These are phyloP conservation scores for Aproaerema taeniolella DNA, from an alignment of 2,888 invertebrate species.

Conservation along the genomic window DNA sequence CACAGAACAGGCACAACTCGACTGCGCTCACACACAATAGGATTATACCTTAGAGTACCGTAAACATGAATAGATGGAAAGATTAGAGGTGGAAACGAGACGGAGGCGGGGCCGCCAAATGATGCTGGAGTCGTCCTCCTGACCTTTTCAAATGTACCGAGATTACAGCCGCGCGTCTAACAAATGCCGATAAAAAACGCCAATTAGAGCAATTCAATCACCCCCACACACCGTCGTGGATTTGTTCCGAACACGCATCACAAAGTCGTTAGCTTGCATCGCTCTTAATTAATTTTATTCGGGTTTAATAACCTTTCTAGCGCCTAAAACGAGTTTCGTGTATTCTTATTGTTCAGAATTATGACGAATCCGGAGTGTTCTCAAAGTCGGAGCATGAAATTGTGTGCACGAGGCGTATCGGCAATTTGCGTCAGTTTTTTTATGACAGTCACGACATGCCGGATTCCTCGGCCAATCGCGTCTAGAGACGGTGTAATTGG, in stretches of 20 bases:
- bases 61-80: conserved; percentile 9
- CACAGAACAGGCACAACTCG: no score
- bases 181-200: conserved; percentile 37
- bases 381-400: conserved; percentile 70
- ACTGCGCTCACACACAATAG: conserved; percentile 8
- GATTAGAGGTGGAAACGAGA: conserved; percentile 14
- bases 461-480: conserved; percentile 71
- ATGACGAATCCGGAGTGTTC: conserved; percentile 71
- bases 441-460: conserved; percentile 73
- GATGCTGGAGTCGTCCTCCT: conserved; percentile 22
- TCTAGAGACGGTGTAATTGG: conserved; percentile 73
- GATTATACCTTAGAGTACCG: conserved; percentile 11
- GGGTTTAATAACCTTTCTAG: conserved; percentile 18
- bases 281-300: conserved; percentile 51
- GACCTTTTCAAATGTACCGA: conserved; percentile 43
- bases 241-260: conserved; percentile 38
- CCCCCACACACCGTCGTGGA: conserved; percentile 18
- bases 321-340: conserved; percentile 33
- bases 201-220: conserved; percentile 1
- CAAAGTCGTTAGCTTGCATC: conserved; percentile 49
- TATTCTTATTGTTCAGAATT: conserved; percentile 44
- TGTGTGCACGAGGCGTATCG: conserved; percentile 76
- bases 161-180: conserved; percentile 40
- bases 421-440: conserved; percentile 76
- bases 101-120: conserved; percentile 20